Base-by-base conservation (phyloP, 2,113 vertebrate genomes). In the Eptesicus fuscus region DNA sequence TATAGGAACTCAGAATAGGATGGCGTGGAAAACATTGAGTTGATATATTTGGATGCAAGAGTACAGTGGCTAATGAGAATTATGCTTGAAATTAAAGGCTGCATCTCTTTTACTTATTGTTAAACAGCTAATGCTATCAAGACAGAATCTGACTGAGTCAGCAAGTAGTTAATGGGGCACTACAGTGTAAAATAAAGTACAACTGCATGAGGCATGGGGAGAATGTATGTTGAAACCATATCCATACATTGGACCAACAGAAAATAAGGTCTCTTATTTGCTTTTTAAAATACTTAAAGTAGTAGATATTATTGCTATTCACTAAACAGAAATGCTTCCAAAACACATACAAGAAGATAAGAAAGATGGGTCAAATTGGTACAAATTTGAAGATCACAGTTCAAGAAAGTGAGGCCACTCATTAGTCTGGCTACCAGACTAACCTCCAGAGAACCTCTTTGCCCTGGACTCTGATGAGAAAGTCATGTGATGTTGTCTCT, bases 301-400 rank as follows among this genome's bases (percentile, higher is more conserved):
- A 79, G 40, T 87, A 6, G 47, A 56, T 93, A 84, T 92, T 82
- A 63, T 44, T 94, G 23, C 17, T 69, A 4, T 78, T 70, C 32
- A 84, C 71, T 78, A 82, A 53, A 35, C 23, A 91, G n/a, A 92
- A 95, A 85, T 90, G 6, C 85, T n/a, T 42, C 37, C 92, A 88
- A 84, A 91, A 80, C 20, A 59, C 28, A n/a, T 9, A 23, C 4
- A 80, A 59, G 51, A 47, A 91, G 51, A 59, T 74, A 67, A 91
- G 63, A 71, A 90, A 92, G 8, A 80, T 65, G 20, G 30, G 6
- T 70, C 28, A 92, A 76, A 49, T 40, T 65, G 17, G 94, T 51
- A 88, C 28, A 74, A 16, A 86, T 86, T 65, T 83, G 69, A 83
- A 93, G 83, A 77, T 40, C 4, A 7, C 4, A 77, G 23, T 90